phyloP scores from a whole-genome alignment of 2,888 invertebrate genomes.

The Itoplectis maculator region DNA sequence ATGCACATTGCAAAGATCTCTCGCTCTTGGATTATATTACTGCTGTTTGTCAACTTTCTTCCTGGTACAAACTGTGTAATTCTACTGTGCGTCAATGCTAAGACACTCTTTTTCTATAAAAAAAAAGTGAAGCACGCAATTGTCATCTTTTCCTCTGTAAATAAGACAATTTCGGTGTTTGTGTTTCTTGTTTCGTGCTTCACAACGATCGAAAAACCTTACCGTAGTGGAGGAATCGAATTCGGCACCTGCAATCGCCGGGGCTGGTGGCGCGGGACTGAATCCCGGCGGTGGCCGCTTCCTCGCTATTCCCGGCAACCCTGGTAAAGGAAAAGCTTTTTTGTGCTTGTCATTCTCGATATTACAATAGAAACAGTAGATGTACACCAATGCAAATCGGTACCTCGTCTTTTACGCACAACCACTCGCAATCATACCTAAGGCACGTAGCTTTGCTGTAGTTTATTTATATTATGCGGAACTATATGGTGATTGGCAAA shows the following conservation, averaged over 20 bases:
- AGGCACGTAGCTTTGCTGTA: neutral
- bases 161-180: constrained; percentile 72
- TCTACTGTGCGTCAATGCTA: neutral
- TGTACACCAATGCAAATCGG: constrained; percentile 12
- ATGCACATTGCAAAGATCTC: neutral
- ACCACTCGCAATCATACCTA: neutral
- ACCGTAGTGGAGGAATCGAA: constrained; percentile 83
- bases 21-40: neutral
- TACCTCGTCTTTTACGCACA: neutral
- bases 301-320: constrained; percentile 88
- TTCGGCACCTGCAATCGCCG: constrained; percentile 82
- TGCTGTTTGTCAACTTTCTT: neutral
- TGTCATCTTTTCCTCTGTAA: constrained; percentile 67
- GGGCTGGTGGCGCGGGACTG: constrained; percentile 77
- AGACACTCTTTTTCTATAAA: constrained; percentile 6
- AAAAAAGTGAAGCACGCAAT: constrained; percentile 22
- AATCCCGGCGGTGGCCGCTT: constrained; percentile 86
- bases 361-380: constrained; percentile 7
- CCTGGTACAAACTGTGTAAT: neutral
- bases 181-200: constrained; percentile 75
- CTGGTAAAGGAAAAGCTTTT: constrained; percentile 75
- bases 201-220: constrained; percentile 41
- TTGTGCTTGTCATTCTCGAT: constrained; percentile 64
- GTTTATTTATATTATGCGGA: neutral
- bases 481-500: neutral